A percentile compares a stretch with the other conserved stretches of the same genome.
Conservation (phyloP, 2,888 invertebrate species). For the Lypha dubia region DNA sequence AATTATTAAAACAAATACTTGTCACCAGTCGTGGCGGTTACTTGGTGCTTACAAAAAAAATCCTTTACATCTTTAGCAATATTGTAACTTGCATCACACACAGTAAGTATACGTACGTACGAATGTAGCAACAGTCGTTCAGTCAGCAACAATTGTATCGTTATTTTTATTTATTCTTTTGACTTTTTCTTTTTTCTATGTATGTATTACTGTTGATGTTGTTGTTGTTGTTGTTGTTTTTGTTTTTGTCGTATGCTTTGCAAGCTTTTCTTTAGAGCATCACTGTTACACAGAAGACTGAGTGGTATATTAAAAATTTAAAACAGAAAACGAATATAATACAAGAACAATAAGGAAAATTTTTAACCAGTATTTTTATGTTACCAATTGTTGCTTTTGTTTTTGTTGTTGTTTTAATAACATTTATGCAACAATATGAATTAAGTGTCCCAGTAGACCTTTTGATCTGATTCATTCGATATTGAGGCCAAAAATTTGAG, state of each 20-base stretch:
- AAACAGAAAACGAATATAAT: background rate
- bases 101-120: background rate
- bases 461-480: background rate
- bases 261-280: background rate
- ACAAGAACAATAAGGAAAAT: constrained; percentile 25
- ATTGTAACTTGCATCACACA: background rate
- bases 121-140: background rate
- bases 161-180: constrained; percentile 32
- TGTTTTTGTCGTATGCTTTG: constrained; percentile 20
- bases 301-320: background rate
- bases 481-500: background rate
- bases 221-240: constrained; percentile 21
- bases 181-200: constrained; percentile 21
- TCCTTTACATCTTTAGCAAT: background rate
- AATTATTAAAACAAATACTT: constrained; percentile 63
- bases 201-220: constrained; percentile 18
- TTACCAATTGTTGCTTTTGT: constrained; percentile 33
- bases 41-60: constrained; percentile 5
- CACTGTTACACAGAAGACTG: background rate
- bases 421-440: constrained; percentile 26
- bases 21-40: constrained; percentile 18
- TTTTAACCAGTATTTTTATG: constrained; percentile 39
- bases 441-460: background rate
- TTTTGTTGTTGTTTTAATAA: constrained; percentile 13
- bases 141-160: constrained; percentile 48